Percentiles rank a stretch among this genome's conserved stretches.
phyloP scores from a whole-genome alignment of 2,113 vertebrate species.

The Otis tarda region DNA sequence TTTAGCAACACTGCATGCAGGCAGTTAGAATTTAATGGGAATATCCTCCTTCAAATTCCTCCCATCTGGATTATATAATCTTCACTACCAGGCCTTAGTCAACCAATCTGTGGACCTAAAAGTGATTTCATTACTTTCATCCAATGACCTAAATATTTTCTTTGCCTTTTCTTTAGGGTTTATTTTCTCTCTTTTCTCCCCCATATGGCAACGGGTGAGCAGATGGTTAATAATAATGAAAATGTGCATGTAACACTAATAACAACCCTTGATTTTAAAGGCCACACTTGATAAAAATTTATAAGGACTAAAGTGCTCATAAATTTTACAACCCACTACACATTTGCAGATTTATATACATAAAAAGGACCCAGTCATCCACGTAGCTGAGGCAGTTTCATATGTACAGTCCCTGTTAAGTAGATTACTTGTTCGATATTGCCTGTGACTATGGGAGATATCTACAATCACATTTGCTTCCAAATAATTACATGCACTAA shows the following conservation, averaged over 20 bases:
- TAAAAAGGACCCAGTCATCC: conserved; percentile 22
- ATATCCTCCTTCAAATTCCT: neutral
- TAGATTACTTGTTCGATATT: conserved; percentile 17
- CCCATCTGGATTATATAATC: neutral
- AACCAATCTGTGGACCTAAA: neutral
- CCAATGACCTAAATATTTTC: neutral
- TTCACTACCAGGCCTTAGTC: neutral
- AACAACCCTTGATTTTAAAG: conserved; percentile 63
- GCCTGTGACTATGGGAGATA: neutral
- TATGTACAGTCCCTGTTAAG: neutral
- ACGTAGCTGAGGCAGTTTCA: conserved; percentile 6
- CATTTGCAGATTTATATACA: conserved; percentile 58
- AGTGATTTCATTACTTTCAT: neutral
- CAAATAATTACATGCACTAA: conserved; percentile 13
- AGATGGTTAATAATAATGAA: conserved; percentile 29
- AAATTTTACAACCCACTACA: conserved; percentile 57
- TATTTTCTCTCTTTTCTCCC: neutral
- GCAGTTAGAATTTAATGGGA: conserved; percentile 12
- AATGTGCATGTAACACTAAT: conserved; percentile 26
- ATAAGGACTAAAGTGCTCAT: conserved; percentile 47
- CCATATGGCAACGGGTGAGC: neutral
- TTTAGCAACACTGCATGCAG: neutral
- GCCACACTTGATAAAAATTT: conserved; percentile 63
- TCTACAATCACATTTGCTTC: neutral
- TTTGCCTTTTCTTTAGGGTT: neutral